Evolutionary conservation across 2,113 vertebrate species (phyloP).

Genomic region (Mesocricetus auratus): DNA sequence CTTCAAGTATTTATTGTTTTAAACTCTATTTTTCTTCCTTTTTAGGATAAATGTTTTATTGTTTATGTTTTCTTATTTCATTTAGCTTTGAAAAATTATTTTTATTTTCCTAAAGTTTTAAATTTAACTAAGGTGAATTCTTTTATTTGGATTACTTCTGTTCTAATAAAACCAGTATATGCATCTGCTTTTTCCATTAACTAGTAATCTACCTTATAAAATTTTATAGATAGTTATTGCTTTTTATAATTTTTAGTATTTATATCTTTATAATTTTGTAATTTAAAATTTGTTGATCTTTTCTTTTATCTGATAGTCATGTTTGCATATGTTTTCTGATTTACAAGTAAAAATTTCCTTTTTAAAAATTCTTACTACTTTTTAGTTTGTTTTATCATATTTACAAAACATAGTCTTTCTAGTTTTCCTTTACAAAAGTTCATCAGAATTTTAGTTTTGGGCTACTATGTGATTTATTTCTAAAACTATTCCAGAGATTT

Average conservation of each 20-base stretch:
- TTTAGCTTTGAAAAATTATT: conserved; percentile 29
- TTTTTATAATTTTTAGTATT: neutral
- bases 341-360: conserved; percentile 22
- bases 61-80: conserved; percentile 37
- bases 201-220: neutral
- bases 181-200: neutral
- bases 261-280: neutral
- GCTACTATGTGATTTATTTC: neutral
- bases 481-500: conserved; percentile 55
- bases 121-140: conserved; percentile 10
- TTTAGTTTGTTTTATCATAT: conserved; percentile 5
- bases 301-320: conserved; percentile 20
- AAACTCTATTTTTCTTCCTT: neutral
- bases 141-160: conserved; percentile 47
- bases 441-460: conserved; percentile 47
- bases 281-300: conserved; percentile 6
- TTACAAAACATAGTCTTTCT: neutral
- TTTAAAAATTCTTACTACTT: neutral
- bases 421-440: conserved; percentile 16
- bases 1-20: conserved; percentile 37
- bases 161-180: neutral
- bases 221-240: conserved; percentile 6
- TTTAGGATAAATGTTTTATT: neutral
- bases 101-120: conserved; percentile 45
- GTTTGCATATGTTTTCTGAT: conserved; percentile 17